Evolutionary conservation across 2,113 vertebrate species (phyloP).

Genomic region (Neolamprologus caudopunctatus): DNA sequence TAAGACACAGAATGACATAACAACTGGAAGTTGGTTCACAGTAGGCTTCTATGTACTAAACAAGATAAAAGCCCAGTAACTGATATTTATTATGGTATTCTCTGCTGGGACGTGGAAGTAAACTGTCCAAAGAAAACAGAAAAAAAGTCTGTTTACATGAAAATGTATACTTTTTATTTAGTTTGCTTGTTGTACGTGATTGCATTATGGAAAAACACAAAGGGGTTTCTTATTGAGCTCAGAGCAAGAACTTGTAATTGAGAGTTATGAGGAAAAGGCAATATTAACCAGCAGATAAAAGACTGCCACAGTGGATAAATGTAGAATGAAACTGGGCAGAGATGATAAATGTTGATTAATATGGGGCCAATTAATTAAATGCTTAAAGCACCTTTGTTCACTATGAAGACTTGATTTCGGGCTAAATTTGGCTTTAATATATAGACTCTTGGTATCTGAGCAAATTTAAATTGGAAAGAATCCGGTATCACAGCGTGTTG

Average conservation of each 20-base stretch:
- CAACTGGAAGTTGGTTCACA: not conserved
- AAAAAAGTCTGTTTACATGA: not conserved
- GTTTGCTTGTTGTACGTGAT: not conserved
- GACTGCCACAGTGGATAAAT: not conserved
- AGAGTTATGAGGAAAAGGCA: not conserved
- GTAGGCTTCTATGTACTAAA: not conserved
- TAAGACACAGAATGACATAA: slow-evolving; percentile 33
- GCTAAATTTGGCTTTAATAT: not conserved
- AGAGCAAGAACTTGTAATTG: not conserved
- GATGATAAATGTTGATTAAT: not conserved
- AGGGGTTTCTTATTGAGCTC: not conserved
- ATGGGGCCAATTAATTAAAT: not conserved
- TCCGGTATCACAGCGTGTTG: not conserved
- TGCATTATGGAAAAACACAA: not conserved
- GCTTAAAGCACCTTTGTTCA: not conserved
- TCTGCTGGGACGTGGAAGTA: not conserved
- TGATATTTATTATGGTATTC: not conserved
- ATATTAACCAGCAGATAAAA: not conserved
- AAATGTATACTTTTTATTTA: not conserved
- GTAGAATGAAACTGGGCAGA: not conserved
- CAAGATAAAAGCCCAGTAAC: not conserved
- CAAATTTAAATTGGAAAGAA: not conserved
- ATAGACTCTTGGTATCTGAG: not conserved
- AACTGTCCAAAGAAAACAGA: not conserved
- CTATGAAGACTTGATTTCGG: not conserved